These are phyloP conservation scores for Lycodopsis pacificus DNA, from an alignment of 2,797 vertebrate species.

Conservation along the genomic window DNA sequence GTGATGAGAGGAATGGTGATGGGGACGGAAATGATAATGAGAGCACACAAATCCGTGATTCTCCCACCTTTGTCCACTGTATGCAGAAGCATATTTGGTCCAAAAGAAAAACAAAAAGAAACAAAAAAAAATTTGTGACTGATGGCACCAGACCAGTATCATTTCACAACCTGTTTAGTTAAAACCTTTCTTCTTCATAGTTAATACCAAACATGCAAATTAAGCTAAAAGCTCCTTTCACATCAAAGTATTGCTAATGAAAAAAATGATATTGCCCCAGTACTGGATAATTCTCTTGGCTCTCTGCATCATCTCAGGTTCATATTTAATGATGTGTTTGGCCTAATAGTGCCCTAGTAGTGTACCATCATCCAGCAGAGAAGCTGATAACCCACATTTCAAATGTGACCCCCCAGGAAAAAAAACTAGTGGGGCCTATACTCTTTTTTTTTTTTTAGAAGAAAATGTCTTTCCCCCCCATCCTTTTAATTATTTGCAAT, in stretches of 20 bases:
- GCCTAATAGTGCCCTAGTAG: constrained; percentile 9
- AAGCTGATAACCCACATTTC: constrained; percentile 23
- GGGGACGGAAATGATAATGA: constrained; percentile 69
- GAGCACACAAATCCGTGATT: constrained; percentile 61
- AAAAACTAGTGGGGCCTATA: not conserved
- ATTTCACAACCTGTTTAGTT: constrained; percentile 48
- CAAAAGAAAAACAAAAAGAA: constrained; percentile 19
- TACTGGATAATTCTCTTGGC: constrained; percentile 27
- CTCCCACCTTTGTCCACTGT: constrained; percentile 88
- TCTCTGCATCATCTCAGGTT: constrained; percentile 38
- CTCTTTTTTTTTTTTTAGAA: too few species aligned
- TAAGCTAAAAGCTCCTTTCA: constrained; percentile 14
- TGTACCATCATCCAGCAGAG: constrained; percentile 26
- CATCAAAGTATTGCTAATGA: constrained; percentile 28
- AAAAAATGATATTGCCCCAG: constrained; percentile 19
- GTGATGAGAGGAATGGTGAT: constrained; percentile 67
- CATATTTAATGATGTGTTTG: constrained; percentile 57
- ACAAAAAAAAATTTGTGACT: constrained; percentile 33
- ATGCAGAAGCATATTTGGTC: constrained; percentile 53
- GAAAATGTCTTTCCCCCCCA: not conserved
- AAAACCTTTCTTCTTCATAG: constrained; percentile 30
- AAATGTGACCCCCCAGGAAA: not conserved
- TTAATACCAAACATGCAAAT: constrained; percentile 36
- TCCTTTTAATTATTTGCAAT: constrained; percentile 18
- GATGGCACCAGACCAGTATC: not conserved